These are phyloP conservation scores for Petrolisthes manimaculis DNA, from an alignment of 2,888 invertebrate species.

Conservation along the genomic window DNA sequence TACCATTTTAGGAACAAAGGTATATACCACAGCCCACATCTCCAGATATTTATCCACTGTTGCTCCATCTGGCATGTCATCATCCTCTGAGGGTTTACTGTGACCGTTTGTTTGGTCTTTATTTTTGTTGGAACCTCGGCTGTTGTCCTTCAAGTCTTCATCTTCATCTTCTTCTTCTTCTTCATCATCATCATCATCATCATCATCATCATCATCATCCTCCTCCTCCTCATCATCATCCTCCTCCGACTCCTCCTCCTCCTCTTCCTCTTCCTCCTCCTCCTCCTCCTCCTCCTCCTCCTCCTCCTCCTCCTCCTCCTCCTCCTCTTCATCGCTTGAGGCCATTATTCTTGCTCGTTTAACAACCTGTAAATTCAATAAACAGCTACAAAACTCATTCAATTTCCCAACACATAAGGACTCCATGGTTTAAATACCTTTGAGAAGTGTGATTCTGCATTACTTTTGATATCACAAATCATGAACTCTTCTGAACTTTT, in stretches of 20 bases:
- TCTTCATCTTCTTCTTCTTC: not conserved
- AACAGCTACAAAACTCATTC: too few relatives aligned
- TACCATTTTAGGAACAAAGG: constrained; percentile 52
- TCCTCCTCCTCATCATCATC: not conserved
- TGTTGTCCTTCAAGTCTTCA: not conserved
- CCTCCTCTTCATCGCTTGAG: constrained; percentile 51
- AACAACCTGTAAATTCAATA: constrained; percentile 12
- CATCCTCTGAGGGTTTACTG: not conserved
- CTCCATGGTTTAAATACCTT: too few relatives aligned
- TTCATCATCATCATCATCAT: constrained; percentile 17
- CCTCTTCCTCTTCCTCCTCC: too few relatives aligned
- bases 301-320: too few relatives aligned
- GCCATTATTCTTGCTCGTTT: constrained; percentile 47
- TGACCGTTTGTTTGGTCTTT: constrained; percentile 36
- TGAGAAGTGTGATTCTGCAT: too few relatives aligned
- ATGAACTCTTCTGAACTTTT: too few relatives aligned
- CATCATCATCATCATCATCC: constrained; percentile 20
- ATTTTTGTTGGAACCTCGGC: not conserved
- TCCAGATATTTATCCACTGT: constrained; percentile 42
- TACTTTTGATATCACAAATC: too few relatives aligned
- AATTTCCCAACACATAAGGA: too few relatives aligned
- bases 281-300: too few relatives aligned
- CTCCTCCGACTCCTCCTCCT: too few relatives aligned
- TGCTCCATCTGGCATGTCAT: constrained; percentile 21
- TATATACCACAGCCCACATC: constrained; percentile 42